A percentile compares a stretch with the other conserved stretches of the same genome.
Conservation (phyloP, 2,113 vertebrate species). For the Siniperca knerii region DNA sequence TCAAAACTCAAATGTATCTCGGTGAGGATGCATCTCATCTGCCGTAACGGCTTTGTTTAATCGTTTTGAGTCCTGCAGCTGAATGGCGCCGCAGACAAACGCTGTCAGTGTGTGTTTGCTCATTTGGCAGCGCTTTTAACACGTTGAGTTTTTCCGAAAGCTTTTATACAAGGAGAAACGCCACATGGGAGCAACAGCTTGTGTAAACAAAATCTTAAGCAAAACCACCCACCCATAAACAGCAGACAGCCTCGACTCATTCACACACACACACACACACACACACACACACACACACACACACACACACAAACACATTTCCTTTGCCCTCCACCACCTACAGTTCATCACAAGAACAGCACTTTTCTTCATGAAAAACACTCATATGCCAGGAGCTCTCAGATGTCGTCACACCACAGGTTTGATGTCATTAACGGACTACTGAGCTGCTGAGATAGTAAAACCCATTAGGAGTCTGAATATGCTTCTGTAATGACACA, state of each 20-base stretch:
- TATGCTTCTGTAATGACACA: neutral
- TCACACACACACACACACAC: neutral
- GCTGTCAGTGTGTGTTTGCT: conserved; percentile 49
- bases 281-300: neutral
- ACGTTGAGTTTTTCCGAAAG: conserved; percentile 44
- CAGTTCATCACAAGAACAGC: conserved; percentile 25
- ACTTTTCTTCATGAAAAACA: neutral
- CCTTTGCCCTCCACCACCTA: conserved; percentile 26
- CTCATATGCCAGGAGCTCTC: neutral
- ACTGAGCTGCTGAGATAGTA: conserved; percentile 48
- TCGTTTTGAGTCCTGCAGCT: conserved; percentile 32
- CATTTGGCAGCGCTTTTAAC: conserved; percentile 62
- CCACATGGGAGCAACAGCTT: conserved; percentile 68
- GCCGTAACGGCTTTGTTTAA: conserved; percentile 51
- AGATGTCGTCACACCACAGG: conserved; percentile 28
- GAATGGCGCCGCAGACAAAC: conserved; percentile 44
- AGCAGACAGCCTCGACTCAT: conserved; percentile 15
- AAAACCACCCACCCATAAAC: conserved; percentile 51
- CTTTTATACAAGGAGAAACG: conserved; percentile 39
- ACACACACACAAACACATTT: conserved; percentile 3
- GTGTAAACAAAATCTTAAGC: conserved; percentile 68
- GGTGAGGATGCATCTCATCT: conserved; percentile 44
- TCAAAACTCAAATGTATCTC: conserved; percentile 35
- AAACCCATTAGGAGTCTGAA: conserved; percentile 33
- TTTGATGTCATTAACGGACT: conserved; percentile 27